These are phyloP conservation scores for Ceyx melanurus DNA, from an alignment of 2,113 vertebrate species.

Conservation along the genomic window DNA sequence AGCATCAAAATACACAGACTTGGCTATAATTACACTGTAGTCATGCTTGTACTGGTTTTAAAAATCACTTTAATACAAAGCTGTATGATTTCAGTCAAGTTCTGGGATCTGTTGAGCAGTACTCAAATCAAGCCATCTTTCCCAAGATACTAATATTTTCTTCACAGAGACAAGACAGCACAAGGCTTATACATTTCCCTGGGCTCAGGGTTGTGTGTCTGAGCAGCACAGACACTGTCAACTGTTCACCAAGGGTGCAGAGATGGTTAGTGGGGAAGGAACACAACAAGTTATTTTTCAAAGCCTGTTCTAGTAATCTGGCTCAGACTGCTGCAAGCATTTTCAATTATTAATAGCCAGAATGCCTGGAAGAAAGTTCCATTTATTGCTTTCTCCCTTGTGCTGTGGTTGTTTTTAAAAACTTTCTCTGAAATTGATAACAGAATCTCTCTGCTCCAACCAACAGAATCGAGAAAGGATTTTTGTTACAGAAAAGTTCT, in stretches of 20 bases:
- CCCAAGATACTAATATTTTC: not conserved
- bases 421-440: not conserved
- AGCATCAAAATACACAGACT: not conserved
- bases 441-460: not conserved
- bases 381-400: not conserved
- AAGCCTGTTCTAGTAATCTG: not conserved
- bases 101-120: not conserved
- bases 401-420: not conserved
- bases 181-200: not conserved
- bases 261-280: not conserved
- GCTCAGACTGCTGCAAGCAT: not conserved
- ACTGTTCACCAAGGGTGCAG: not conserved
- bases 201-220: not conserved
- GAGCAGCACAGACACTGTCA: not conserved
- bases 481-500: not conserved
- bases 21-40: not conserved
- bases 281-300: slow-evolving; percentile 18
- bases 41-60: not conserved
- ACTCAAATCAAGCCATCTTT: not conserved
- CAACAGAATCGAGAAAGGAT: not conserved
- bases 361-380: slow-evolving; percentile 7
- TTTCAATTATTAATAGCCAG: slow-evolving; percentile 30
- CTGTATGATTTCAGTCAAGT: not conserved
- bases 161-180: not conserved
- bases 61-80: not conserved